Evolutionary conservation across 92 coral and sea anemone genomes (phyloP), one percentile per base, ranked within the genome.

Genomic region (Porites lobata): DNA sequence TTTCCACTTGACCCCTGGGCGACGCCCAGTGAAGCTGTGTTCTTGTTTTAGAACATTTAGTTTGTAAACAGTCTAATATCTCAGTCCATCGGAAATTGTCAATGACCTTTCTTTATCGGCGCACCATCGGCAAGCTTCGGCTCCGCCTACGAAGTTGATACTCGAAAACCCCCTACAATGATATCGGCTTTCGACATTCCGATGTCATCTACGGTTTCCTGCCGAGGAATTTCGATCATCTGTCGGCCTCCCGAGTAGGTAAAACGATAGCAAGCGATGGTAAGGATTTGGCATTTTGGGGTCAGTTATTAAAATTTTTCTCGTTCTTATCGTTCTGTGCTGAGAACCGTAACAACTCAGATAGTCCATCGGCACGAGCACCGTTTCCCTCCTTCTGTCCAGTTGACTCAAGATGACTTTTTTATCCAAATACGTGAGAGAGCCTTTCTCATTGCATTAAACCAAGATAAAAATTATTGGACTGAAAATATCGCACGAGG

Each of bases 111-210:
- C 72, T 84, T 73, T 61, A 63, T 66, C 21, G 77, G 56, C 59
- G 32, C 84, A 21, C 32, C 14, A 58, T 90, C 89, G 90, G 80
- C 83, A 89, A 85, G 61, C 69, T 80, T 85, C 91, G 93, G 93
- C 84, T 78, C 87, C 96, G 84, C 96, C 96, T 82, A 84, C 95
- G 91, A 86, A 86, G 89, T 65, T 77, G 65, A 67, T 77, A 77
- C 75, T 62, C 82, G 89, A 15, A 68, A 9, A 50, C 75, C 89
- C 77, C 77, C 75, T 38, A 19, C 77, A n/a, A n/a, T 43, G 83
- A 85, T 85, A 85, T 85, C 89, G 65, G 84, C 84, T 85, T 85
- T 77, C 89, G 77, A 78, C 89, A 85, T 85, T 76, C 89, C 89
- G 89, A 78, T 77, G 77, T 84, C 59, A 65, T 84, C 75, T 74